These are phyloP conservation scores for Dusona sp. DNA, from an alignment of 2,888 invertebrate genomes.

Conservation along the genomic window DNA sequence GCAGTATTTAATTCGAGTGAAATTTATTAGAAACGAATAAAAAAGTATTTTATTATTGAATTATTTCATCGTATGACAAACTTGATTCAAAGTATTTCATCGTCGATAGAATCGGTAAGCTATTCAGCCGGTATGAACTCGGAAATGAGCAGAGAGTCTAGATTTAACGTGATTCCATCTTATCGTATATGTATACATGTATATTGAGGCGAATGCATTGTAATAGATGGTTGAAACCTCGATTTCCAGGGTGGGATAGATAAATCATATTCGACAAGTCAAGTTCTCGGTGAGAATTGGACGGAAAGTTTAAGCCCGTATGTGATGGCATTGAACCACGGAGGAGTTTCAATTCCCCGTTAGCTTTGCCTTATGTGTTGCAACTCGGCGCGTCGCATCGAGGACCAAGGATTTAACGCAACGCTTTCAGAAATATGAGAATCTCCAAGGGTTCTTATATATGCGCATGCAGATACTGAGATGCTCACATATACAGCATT, in stretches of 20 bases:
- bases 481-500: neutral
- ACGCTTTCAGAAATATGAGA: slow-evolving; percentile 53
- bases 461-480: slow-evolving; percentile 4
- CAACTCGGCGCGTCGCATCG: slow-evolving; percentile 5
- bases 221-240: slow-evolving; percentile 31
- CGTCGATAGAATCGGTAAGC: slow-evolving; percentile 14
- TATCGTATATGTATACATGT: neutral
- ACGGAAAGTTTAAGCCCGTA: slow-evolving; percentile 33
- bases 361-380: slow-evolving; percentile 1
- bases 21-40: neutral
- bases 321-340: neutral
- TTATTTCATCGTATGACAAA: slow-evolving; percentile 4
- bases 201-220: slow-evolving; percentile 35
- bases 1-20: neutral
- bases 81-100: slow-evolving; percentile 13
- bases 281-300: slow-evolving; percentile 40
- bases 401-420: slow-evolving; percentile 27
- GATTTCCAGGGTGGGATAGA: slow-evolving; percentile 40
- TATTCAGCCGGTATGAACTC: slow-evolving; percentile 9
- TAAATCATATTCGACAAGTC: slow-evolving; percentile 55
- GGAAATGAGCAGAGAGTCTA: slow-evolving; percentile 40
- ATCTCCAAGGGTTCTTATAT: slow-evolving; percentile 41
- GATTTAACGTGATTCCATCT: slow-evolving; percentile 18
- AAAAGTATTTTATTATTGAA: neutral
- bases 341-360: slow-evolving; percentile 33